These are phyloP conservation scores for Enteromius argenteus DNA, from an alignment of 2,797 vertebrate species.

Conservation along the genomic window DNA sequence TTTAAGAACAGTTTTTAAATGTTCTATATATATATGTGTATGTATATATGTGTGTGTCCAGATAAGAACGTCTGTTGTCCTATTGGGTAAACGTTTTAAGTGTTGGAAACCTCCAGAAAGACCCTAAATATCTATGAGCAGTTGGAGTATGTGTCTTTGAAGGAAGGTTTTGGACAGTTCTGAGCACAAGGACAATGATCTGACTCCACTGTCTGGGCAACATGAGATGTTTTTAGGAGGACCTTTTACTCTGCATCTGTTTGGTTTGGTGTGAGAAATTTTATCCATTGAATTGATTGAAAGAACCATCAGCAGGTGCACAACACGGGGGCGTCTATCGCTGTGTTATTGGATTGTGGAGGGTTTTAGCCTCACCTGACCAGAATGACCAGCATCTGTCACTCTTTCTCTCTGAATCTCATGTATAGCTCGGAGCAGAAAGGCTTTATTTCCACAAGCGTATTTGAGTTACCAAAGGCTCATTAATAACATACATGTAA, in stretches of 20 bases:
- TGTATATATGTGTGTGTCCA: not conserved
- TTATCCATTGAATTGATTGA: not conserved
- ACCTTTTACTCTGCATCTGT: not conserved
- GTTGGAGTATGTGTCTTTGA: not conserved
- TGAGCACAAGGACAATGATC: not conserved
- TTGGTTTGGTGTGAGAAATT: not conserved
- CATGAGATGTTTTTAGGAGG: not conserved
- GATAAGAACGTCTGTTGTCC: accelerated
- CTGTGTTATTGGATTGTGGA: conserved; percentile 26
- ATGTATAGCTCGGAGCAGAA: not conserved
- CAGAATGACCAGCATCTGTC: conserved; percentile 12
- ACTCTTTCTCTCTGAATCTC: not conserved
- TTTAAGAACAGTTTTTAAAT: not conserved
- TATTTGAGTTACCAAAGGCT: not conserved
- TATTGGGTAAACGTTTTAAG: not conserved
- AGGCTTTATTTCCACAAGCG: not conserved
- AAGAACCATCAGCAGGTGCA: not conserved
- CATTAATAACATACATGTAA: not conserved
- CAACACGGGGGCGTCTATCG: not conserved
- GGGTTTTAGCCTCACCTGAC: conserved; percentile 19
- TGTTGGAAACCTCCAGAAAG: not conserved
- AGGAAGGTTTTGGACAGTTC: not conserved
- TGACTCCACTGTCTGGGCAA: not conserved
- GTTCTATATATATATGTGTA: too few species aligned
- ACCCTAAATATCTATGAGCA: not conserved